These are phyloP conservation scores for Oryzias dopingdopingensis DNA, from an alignment of 2,797 vertebrate genomes.

Conservation along the genomic window DNA sequence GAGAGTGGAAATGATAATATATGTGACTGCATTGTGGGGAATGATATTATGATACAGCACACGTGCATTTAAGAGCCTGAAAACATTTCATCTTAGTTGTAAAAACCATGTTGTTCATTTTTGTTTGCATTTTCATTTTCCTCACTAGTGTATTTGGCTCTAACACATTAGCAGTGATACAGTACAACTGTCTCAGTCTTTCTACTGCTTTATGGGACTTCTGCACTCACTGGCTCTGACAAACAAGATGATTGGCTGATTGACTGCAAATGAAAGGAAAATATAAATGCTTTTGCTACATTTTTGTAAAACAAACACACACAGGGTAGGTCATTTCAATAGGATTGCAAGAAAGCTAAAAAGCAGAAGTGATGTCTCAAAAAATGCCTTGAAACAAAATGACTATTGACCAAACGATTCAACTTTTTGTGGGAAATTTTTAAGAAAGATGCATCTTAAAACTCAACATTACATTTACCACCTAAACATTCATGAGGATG, in stretches of 20 bases:
- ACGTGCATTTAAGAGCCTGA: background rate
- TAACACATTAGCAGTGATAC: conserved; percentile 8
- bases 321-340: too few relatives aligned
- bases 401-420: too few relatives aligned
- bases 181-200: background rate
- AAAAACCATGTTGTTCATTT: background rate
- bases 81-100: background rate
- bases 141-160: background rate
- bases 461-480: too few relatives aligned
- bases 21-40: conserved; percentile 2
- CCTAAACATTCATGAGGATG: too few relatives aligned
- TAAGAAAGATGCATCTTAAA: too few relatives aligned
- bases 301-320: background rate
- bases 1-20: conserved; percentile 42
- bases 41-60: background rate
- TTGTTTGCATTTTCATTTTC: background rate
- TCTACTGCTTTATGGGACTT: background rate
- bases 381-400: too few relatives aligned
- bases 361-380: too few relatives aligned
- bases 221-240: background rate
- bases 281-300: background rate
- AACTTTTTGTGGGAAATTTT: too few relatives aligned
- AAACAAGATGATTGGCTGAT: too few relatives aligned
- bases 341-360: too few relatives aligned
- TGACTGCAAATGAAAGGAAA: background rate